Evolutionary conservation across 2,797 vertebrate genomes (phyloP).

Genomic region (Poecilia wingei): DNA sequence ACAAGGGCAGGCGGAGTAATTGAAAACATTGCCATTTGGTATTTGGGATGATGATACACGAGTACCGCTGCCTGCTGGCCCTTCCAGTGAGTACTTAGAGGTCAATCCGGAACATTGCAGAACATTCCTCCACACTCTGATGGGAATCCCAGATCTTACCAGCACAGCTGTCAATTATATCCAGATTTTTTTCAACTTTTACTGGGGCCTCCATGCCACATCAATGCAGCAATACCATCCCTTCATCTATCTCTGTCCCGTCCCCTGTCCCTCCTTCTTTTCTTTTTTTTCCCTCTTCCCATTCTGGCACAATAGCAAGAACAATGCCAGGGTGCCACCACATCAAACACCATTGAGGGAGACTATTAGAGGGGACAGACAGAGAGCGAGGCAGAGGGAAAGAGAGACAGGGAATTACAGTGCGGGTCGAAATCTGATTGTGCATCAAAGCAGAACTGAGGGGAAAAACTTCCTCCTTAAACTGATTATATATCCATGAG

Average conservation of each 20-base stretch:
- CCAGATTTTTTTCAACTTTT: slow-evolving; percentile 74
- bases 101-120: slow-evolving; percentile 58
- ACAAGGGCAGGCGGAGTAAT: slow-evolving; percentile 57
- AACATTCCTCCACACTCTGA: slow-evolving; percentile 65
- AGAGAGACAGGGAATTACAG: slow-evolving; percentile 72
- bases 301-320: slow-evolving; percentile 76
- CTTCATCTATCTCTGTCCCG: slow-evolving; percentile 76
- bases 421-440: slow-evolving; percentile 77
- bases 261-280: slow-evolving; percentile 44
- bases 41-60: slow-evolving; percentile 57
- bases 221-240: slow-evolving; percentile 73
- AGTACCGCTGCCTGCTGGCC: slow-evolving; percentile 48
- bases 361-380: slow-evolving; percentile 40
- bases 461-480: slow-evolving; percentile 78
- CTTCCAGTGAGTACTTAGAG: slow-evolving; percentile 57
- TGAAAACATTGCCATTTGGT: slow-evolving; percentile 61
- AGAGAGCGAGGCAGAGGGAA: slow-evolving; percentile 27
- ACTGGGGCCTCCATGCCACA: slow-evolving; percentile 79
- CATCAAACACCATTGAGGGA: slow-evolving; percentile 66
- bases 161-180: slow-evolving; percentile 77
- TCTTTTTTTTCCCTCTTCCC: slow-evolving; percentile 16
- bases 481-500: slow-evolving; percentile 81
- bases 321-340: slow-evolving; percentile 78
- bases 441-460: slow-evolving; percentile 77
- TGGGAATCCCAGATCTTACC: slow-evolving; percentile 77